Percentiles rank a stretch among this genome's conserved stretches.
phyloP scores from a whole-genome alignment of 2,888 invertebrate species.

The Drosophila quinaria region DNA sequence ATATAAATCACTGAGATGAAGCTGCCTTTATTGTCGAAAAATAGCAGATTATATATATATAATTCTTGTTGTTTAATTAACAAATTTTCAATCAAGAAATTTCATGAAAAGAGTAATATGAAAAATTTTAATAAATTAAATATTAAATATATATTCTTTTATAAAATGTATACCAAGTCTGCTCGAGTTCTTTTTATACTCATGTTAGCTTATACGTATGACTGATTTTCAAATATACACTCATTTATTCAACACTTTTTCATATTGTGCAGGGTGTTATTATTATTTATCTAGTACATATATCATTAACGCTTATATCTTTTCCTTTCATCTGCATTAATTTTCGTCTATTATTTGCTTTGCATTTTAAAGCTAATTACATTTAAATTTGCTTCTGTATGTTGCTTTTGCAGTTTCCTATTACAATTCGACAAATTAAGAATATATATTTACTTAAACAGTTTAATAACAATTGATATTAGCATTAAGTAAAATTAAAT shows the following conservation, averaged over 20 bases:
- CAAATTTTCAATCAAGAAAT: no score
- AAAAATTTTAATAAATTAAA: no score
- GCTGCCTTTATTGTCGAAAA: neutral
- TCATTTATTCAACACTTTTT: neutral
- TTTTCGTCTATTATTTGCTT: constrained; percentile 15
- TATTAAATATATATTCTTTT: no score
- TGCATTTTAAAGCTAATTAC: constrained; percentile 5
- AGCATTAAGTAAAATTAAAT: neutral
- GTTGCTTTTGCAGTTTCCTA: neutral
- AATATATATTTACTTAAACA: constrained; percentile 13
- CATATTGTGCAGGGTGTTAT: neutral
- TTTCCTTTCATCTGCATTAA: neutral
- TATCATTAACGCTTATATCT: neutral
- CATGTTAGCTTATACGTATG: no score
- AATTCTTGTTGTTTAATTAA: no score
- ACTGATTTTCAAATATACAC: no score
- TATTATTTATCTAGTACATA: no score
- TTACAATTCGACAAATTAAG: constrained; percentile 6
- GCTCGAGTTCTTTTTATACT: no score
- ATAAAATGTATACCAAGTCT: no score
- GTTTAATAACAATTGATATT: neutral
- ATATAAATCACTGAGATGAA: neutral
- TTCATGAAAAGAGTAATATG: no score
- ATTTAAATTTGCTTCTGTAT: constrained; percentile 12
- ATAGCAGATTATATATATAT: no score